Conservation (phyloP, 92 coral and sea anemone genomes). For the Siderastrea siderea region DNA sequence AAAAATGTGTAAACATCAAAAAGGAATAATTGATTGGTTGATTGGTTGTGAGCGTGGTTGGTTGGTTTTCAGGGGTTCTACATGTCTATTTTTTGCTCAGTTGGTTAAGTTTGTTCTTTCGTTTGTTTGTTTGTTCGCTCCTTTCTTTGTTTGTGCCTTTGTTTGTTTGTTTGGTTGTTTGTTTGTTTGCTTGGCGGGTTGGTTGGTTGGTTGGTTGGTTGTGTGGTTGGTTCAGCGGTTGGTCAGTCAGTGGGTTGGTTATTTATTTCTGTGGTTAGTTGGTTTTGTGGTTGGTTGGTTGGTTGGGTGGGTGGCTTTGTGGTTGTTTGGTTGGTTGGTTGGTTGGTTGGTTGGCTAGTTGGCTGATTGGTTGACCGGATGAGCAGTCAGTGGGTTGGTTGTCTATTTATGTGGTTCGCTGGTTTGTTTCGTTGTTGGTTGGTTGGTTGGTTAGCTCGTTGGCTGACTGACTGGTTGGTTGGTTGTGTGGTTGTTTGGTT, state of each 20-base stretch:
- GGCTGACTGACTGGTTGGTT: too few species aligned
- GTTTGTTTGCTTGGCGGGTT: neutral
- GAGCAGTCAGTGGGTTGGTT: too few species aligned
- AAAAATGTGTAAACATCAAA: too few species aligned
- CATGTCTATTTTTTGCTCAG: neutral
- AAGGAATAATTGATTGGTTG: too few species aligned
- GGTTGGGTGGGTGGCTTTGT: neutral
- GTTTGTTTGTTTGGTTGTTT: neutral
- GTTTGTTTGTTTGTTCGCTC: neutral
- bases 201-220: neutral
- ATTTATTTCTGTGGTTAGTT: too few species aligned
- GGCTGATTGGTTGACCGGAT: neutral
- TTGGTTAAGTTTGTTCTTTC: neutral
- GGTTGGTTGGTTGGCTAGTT: neutral
- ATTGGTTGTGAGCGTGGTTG: neutral
- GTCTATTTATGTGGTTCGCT: too few species aligned
- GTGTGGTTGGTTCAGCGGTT: neutral
- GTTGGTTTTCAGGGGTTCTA: neutral
- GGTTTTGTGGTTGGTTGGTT: too few species aligned
- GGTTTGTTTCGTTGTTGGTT: too few species aligned
- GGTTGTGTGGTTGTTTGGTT: too few species aligned
- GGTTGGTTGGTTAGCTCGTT: too few species aligned
- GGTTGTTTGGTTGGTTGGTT: neutral
- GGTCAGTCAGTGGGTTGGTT: too few species aligned
- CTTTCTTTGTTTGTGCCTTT: too few species aligned